Base-by-base conservation (phyloP, 2,113 vertebrate genomes). In the Cepphus grylle region DNA sequence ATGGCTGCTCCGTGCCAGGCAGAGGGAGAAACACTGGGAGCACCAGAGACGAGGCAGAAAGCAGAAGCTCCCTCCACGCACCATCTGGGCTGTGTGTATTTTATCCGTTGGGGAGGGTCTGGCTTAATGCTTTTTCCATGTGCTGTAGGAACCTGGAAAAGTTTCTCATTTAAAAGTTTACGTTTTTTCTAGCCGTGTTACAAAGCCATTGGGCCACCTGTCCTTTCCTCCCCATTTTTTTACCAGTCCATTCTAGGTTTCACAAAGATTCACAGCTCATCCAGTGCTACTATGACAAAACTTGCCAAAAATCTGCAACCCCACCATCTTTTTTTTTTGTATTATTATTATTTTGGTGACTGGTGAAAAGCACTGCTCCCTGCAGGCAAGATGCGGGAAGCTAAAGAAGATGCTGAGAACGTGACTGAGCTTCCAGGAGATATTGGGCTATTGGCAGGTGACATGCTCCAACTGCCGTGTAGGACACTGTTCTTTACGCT, bases 321-420 rank as follows among this genome's bases (percentile, higher is more conserved):
- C 8, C 23, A 5, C 2, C 15, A 8, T 1, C 1, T 14, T 27
- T n/a, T 30, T 30, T 29, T 4, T 52, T 22, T 12, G 4, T 30
- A 40, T 25, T 13, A 40, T 23, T 19, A 25, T 34, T n/a, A 15
- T 36, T 38, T 67, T 50, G 2, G 4, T n/a, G 34, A 15, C 34
- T 74, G 34, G 4, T 49, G 29, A 63, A 81, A 82, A 79, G n/a
- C 29, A 58, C 9, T 22, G 3, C 3, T 86, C 20, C 29, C 42
- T 50, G 7, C 7, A 55, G 25, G 21, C 17, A 78, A 71, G 79
- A 82, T 55, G 65, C 9, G 63, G 40, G 56, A 79, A 81, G 40
- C 34, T 88, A 40, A 72, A 72, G 66, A 20, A 76, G 40, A 52
- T 32, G 32, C 62, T 88, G 70, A 82, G 45, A 86, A 38, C 2